phyloP scores from a whole-genome alignment of 2,113 vertebrate species.

The Apteryx mantelli region DNA sequence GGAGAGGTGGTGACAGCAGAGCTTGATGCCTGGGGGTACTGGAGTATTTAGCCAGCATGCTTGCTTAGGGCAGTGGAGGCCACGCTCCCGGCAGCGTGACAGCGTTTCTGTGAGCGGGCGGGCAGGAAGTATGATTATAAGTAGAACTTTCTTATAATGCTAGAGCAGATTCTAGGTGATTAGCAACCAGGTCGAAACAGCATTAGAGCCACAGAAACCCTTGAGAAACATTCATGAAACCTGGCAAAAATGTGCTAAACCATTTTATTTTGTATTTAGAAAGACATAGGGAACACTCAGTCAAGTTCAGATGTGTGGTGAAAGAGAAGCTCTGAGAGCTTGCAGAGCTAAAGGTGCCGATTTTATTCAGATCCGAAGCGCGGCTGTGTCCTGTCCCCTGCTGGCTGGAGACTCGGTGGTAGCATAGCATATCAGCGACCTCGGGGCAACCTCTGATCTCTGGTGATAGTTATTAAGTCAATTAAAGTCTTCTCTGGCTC shows the following conservation, averaged over 20 bases:
- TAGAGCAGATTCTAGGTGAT: not conserved
- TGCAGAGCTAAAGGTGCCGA: fast-evolving
- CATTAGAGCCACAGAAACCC: not conserved
- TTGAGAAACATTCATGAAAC: not conserved
- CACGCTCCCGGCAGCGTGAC: not conserved
- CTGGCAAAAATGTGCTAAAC: not conserved
- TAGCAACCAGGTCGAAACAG: not conserved
- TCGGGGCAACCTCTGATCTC: not conserved
- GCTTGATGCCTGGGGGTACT: not conserved
- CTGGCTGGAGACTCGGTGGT: no score
- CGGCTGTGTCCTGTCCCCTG: no score
- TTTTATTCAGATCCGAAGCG: fast-evolving
- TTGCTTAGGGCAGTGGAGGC: not conserved
- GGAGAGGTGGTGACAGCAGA: not conserved
- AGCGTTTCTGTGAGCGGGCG: not conserved
- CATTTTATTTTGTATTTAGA: not conserved
- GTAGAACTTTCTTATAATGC: not conserved
- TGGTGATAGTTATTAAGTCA: not conserved
- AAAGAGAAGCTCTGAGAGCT: not conserved
- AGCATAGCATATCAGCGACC: no score
- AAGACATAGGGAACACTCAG: not conserved
- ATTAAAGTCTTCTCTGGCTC: not conserved
- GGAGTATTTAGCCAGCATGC: not conserved
- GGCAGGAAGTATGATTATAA: not conserved
- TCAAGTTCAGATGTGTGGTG: no score